Conservation (phyloP, 2,797 vertebrate genomes). For the Peromyscus melanophrys region DNA sequence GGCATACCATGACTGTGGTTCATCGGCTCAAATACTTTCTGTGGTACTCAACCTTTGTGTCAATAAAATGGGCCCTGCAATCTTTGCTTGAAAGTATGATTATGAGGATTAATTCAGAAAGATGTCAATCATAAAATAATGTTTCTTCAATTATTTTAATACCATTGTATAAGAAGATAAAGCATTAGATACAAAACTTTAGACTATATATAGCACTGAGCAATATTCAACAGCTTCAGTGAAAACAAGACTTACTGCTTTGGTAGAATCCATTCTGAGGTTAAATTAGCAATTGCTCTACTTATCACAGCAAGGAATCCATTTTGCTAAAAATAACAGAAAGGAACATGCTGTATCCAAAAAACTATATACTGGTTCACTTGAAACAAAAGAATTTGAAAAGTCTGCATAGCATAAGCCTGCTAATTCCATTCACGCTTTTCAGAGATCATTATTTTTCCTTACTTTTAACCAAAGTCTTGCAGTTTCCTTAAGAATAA, state of each 20-base stretch:
- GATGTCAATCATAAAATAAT: background rate
- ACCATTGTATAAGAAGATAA: constrained; percentile 39
- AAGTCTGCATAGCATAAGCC: constrained; percentile 71
- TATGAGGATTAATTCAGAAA: background rate
- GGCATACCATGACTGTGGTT: too few relatives aligned
- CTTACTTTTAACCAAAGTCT: constrained; percentile 72
- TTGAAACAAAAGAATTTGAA: constrained; percentile 86
- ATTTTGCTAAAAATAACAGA: constrained; percentile 88
- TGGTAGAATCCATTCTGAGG: constrained; percentile 85
- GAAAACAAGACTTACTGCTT: constrained; percentile 87
- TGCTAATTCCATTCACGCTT: constrained; percentile 85
- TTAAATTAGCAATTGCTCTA: constrained; percentile 87
- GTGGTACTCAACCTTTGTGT: background rate
- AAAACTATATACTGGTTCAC: constrained; percentile 81
- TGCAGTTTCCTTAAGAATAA: constrained; percentile 76
- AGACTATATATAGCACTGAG: constrained; percentile 75
- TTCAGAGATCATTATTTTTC: constrained; percentile 78
- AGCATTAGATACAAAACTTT: constrained; percentile 78
- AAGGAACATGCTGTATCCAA: constrained; percentile 81
- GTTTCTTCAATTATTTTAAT: constrained; percentile 35
- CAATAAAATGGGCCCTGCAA: constrained; percentile 36
- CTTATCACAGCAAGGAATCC: constrained; percentile 90
- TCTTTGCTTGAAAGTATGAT: background rate
- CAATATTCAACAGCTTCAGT: constrained; percentile 83
- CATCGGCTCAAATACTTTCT: background rate